phyloP scores from a whole-genome alignment of 2,113 vertebrate species.

The Drymodes brunneopygia region DNA sequence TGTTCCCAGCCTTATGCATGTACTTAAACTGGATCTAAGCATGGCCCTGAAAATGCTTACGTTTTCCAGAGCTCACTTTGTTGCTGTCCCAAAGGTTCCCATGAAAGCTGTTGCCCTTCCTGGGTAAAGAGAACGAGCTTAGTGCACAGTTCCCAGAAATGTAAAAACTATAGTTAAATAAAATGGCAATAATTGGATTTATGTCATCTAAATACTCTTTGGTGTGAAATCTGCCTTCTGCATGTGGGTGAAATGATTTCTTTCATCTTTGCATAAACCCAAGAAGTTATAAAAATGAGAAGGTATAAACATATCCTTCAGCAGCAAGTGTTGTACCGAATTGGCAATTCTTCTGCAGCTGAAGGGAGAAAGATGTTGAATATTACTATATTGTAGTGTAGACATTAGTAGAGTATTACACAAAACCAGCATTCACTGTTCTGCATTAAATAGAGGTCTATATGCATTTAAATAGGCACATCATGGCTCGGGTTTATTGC shows the following conservation, averaged over 20 bases:
- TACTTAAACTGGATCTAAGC: neutral
- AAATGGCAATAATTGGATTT: neutral
- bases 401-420: neutral
- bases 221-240: neutral
- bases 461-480: conserved; percentile 40
- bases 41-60: neutral
- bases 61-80: neutral
- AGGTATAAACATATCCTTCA: conserved; percentile 1
- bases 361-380: neutral
- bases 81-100: neutral
- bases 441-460: neutral
- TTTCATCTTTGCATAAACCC: neutral
- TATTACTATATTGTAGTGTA: neutral
- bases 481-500: conserved; percentile 10
- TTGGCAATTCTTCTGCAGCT: neutral
- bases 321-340: neutral
- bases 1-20: neutral
- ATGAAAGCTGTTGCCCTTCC: neutral
- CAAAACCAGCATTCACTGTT: neutral
- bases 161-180: neutral
- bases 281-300: neutral
- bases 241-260: neutral
- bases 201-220: neutral
- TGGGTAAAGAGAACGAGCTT: neutral
- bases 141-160: neutral